Evolutionary conservation across 2,888 invertebrate genomes (phyloP).

Genomic region (Monoplex corrugatus): DNA sequence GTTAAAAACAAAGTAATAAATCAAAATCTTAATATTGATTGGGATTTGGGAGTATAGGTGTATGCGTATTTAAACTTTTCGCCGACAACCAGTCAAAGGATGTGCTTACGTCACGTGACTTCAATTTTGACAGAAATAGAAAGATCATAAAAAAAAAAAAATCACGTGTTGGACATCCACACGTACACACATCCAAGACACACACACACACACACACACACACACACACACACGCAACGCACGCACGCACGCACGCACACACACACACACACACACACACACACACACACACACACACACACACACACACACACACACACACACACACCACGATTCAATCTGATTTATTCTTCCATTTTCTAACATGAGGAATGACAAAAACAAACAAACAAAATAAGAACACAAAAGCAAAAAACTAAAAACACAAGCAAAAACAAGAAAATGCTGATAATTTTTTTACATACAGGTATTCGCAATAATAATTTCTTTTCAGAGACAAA

Average conservation of each 20-base stretch:
- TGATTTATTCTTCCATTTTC: background rate
- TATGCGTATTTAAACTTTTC: too few relatives aligned
- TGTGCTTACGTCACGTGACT: too few relatives aligned
- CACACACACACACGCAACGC: background rate
- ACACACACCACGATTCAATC: background rate
- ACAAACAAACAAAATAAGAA: background rate
- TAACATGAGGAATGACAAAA: background rate
- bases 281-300: background rate
- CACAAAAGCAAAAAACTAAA: background rate
- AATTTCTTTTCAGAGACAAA: too few relatives aligned
- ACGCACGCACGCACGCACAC: background rate
- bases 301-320: background rate
- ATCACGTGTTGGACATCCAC: background rate
- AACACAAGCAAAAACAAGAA: background rate
- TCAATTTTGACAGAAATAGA: background rate
- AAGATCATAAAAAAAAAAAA: background rate
- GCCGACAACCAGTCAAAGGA: too few relatives aligned
- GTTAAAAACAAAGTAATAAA: too few relatives aligned
- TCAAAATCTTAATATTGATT: background rate
- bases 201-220: background rate
- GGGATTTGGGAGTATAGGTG: background rate
- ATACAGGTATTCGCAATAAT: too few relatives aligned
- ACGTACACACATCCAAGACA: background rate
- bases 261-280: constrained; percentile 11
- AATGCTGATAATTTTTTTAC: too few relatives aligned